These are phyloP conservation scores for Bilobella aurantiaca DNA, from an alignment of 1,140 invertebrate genomes.

Conservation along the genomic window DNA sequence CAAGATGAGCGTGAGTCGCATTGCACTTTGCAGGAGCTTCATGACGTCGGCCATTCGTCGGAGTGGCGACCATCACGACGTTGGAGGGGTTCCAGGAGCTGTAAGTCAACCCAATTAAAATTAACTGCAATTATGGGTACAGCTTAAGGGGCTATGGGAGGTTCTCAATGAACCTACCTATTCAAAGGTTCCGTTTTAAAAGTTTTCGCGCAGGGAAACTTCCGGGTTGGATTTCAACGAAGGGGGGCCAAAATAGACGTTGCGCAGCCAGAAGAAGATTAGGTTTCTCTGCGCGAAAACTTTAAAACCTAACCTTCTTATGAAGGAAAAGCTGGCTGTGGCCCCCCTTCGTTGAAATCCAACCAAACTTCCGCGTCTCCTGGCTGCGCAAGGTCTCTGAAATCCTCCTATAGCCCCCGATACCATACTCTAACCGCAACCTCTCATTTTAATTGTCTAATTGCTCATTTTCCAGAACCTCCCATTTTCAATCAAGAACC, in stretches of 20 bases:
- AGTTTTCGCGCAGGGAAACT: too few species aligned
- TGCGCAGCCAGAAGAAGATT: background rate
- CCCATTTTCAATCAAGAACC: slow-evolving; percentile 25
- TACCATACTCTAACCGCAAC: background rate
- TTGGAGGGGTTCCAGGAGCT: slow-evolving; percentile 25
- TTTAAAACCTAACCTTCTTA: too few species aligned
- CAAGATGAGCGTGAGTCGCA: slow-evolving; percentile 12
- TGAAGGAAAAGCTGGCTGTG: too few species aligned
- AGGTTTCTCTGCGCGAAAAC: too few species aligned
- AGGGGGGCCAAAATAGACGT: background rate
- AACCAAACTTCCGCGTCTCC: too few species aligned
- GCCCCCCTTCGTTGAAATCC: too few species aligned
- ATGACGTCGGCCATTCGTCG: slow-evolving; percentile 15
- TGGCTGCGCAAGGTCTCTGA: too few species aligned
- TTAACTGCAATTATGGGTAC: background rate
- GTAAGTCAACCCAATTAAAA: slow-evolving; percentile 13
- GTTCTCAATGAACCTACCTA: too few species aligned
- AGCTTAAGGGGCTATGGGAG: background rate
- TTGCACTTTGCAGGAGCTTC: slow-evolving; percentile 8
- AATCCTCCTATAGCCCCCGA: too few species aligned
- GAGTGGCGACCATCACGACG: slow-evolving; percentile 23
- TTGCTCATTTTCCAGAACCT: slow-evolving; percentile 19
- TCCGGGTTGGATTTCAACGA: too few species aligned
- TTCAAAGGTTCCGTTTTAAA: too few species aligned
- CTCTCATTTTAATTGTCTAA: background rate